These are phyloP conservation scores for Neodiprion fabricii DNA, from an alignment of 1,140 invertebrate genomes.

Conservation along the genomic window DNA sequence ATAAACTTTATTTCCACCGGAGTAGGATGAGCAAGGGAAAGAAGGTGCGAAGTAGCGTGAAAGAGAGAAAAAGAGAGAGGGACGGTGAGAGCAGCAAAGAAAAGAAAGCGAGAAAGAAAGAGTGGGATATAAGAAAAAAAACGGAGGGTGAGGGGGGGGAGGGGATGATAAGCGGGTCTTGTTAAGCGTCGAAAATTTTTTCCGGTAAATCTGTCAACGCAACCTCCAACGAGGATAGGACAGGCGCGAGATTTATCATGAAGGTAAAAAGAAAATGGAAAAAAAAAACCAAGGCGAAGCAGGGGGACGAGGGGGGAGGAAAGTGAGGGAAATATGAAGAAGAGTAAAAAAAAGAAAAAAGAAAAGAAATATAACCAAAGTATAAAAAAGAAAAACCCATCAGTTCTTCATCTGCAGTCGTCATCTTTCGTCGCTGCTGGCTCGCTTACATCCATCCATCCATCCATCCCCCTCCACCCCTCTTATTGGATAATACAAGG, in stretches of 20 bases:
- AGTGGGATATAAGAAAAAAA: not conserved
- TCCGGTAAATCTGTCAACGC: conserved; percentile 35
- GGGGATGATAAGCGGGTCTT: conserved; percentile 17
- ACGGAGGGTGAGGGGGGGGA: not conserved
- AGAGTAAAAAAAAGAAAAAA: too few species aligned
- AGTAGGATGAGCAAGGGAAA: conserved; percentile 28
- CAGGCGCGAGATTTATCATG: conserved; percentile 40
- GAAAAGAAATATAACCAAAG: too few species aligned
- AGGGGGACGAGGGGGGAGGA: too few species aligned
- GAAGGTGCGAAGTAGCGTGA: not conserved
- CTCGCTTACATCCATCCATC: too few species aligned
- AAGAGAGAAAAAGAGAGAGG: not conserved
- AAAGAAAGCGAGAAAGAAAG: not conserved
- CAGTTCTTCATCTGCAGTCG: too few species aligned
- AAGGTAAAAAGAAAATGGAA: conserved; percentile 35
- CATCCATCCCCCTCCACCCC: too few species aligned
- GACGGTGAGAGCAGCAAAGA: conserved; percentile 12
- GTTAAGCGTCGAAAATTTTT: conserved; percentile 37
- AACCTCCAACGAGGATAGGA: conserved; percentile 20
- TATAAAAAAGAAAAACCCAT: too few species aligned
- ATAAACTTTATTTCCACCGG: conserved; percentile 28
- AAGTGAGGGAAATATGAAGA: too few species aligned
- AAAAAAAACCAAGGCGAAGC: conserved; percentile 32
- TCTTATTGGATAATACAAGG: too few species aligned
- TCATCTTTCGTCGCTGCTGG: too few species aligned